Conservation (phyloP, 2,797 vertebrate species). For the Fistularia commersonii region DNA sequence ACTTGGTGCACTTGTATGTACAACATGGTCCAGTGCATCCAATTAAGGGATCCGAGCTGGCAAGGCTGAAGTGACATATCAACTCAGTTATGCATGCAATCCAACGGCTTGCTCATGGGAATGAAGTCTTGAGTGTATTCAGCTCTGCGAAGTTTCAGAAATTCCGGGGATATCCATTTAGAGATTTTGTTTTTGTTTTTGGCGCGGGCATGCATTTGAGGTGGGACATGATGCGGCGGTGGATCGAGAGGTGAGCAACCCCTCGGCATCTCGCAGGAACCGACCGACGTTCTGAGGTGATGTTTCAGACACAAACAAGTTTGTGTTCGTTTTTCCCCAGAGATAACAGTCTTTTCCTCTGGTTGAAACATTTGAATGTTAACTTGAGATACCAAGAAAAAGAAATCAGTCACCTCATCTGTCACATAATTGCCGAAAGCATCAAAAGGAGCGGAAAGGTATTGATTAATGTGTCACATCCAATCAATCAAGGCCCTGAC, state of each 20-base stretch:
- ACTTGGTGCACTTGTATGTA: conserved; percentile 10
- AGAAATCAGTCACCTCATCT: not conserved
- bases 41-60: conserved; percentile 20
- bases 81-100: conserved; percentile 26
- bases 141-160: not conserved
- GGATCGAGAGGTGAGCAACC: not conserved
- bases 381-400: not conserved
- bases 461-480: no score
- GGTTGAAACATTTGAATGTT: not conserved
- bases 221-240: not conserved
- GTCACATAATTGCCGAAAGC: no score
- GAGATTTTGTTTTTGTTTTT: no score
- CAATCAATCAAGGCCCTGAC: no score
- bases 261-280: not conserved
- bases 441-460: no score
- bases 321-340: not conserved
- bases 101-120: conserved; percentile 3
- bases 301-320: not conserved
- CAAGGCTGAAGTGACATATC: conserved; percentile 14
- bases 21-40: conserved; percentile 28
- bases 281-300: not conserved
- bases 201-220: no score
- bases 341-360: not conserved
- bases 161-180: no score
- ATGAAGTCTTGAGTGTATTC: conserved; percentile 6